Conservation (phyloP, 2,888 invertebrate genomes). For the Scaptomyza parva region DNA sequence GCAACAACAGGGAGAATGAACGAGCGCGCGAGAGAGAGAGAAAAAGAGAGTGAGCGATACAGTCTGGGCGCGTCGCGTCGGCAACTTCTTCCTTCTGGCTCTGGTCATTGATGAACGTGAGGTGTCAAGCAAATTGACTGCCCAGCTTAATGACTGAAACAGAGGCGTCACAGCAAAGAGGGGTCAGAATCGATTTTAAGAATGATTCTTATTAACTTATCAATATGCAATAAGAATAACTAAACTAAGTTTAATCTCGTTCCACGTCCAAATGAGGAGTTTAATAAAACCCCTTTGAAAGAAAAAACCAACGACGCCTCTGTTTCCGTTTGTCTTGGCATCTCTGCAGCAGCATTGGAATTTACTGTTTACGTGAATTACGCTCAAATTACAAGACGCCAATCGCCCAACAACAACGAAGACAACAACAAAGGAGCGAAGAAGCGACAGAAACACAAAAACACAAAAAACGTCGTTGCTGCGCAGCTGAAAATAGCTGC, state of each 20-base stretch:
- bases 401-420: constrained; percentile 22
- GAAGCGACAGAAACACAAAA: no score
- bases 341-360: constrained; percentile 54
- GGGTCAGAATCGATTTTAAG: no score
- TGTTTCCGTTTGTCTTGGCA: constrained; percentile 25
- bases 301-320: constrained; percentile 21
- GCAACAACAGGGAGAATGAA: constrained; percentile 39
- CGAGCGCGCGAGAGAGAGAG: not conserved
- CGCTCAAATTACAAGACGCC: constrained; percentile 75
- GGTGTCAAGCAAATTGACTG: constrained; percentile 84
- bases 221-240: no score
- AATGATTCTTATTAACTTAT: no score
- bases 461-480: constrained; percentile 23
- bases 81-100: constrained; percentile 49
- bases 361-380: constrained; percentile 81
- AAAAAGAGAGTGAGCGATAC: constrained; percentile 1
- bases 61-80: constrained; percentile 45
- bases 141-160: constrained; percentile 43
- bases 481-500: constrained; percentile 78
- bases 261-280: no score
- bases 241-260: no score
- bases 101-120: constrained; percentile 85
- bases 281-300: no score
- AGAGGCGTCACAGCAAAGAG: constrained; percentile 40
- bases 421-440: constrained; percentile 4